Conservation (phyloP, 2,113 vertebrate genomes). For the Hystrix brachyura region DNA sequence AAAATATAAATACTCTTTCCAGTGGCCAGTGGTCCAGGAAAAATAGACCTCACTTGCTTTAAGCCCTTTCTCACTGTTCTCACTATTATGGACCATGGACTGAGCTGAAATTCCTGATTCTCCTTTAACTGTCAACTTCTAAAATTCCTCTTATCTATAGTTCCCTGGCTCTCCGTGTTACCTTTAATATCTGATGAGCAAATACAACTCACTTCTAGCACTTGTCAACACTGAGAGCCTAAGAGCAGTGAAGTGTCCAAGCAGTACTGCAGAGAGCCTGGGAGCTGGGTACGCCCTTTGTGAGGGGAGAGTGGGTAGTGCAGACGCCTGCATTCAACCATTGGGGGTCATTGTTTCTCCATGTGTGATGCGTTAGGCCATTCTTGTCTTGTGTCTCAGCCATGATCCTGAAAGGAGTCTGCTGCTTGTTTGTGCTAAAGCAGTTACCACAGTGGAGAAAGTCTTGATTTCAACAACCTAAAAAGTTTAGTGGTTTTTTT, state of each 20-base stretch:
- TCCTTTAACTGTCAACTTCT: not conserved
- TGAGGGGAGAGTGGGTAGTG: not conserved
- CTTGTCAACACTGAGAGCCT: not conserved
- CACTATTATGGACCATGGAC: not conserved
- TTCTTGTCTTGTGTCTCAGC: fast-evolving
- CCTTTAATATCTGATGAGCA: not conserved
- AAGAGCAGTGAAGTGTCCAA: not conserved
- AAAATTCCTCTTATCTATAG: not conserved
- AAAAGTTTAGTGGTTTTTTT: not conserved
- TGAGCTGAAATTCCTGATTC: not conserved
- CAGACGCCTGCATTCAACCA: slow-evolving; percentile 73
- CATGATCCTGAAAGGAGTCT: not conserved
- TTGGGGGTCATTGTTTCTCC: slow-evolving; percentile 86
- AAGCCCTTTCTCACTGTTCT: slow-evolving; percentile 28
- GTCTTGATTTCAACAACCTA: slow-evolving; percentile 33
- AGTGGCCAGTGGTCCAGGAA: not conserved
- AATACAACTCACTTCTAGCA: not conserved
- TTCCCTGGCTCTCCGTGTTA: not conserved
- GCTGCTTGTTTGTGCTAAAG: not conserved
- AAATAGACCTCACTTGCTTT: slow-evolving; percentile 8
- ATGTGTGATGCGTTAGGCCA: not conserved
- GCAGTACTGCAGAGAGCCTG: not conserved
- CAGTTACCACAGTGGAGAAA: slow-evolving; percentile 30
- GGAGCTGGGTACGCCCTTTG: not conserved
- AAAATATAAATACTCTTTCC: slow-evolving; percentile 5